Base-by-base conservation (phyloP, 2,797 vertebrate genomes). In the Nyctalus aviator region DNA sequence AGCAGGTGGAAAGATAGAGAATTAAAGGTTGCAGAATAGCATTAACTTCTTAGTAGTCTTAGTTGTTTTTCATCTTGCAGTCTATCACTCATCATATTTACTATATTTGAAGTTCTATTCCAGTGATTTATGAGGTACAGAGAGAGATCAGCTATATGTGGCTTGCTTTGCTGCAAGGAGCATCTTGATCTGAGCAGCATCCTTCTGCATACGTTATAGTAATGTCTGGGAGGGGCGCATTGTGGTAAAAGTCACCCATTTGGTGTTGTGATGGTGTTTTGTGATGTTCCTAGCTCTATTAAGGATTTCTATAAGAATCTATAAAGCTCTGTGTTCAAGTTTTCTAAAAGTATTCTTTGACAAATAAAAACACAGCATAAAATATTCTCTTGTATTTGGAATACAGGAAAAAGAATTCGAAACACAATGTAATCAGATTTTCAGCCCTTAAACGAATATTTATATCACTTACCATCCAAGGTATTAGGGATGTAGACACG, bases 361-460 rank as follows among this genome's bases (percentile, higher is more conserved):
- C 68, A 86, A 75, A 77, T 89, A 46, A 89, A 89, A 85, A 64
- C 55, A 83, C 8, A 46, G 25, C 20, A 20, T 23, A 81, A 64
- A 84, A 53, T 73, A 73, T 84, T 83, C 37, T 32, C 32, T 73
- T 27, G 3, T 87, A 82, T 86, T 94, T 93, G 6, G 11, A 78
- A 72, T 59, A 94, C 37, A 78, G 46, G 55, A 66, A 62, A 94
- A 83, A 92, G 62, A 72, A 41, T 78, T 32, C 48, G 11, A 78
- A 57, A 66, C 48, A 87, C 46, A 37, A 48, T 72, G 25, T 50
- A 73, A 84, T 78, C 9, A 2, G 27, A 83, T 90, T 78, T 91
- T 85, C 73, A 53, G 86, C 10, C 48, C 27, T 87, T 92, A 87
- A 68, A 83, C 50, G 78, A 90, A 69, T 90, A 50, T 86, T 64